Evolutionary conservation across 2,797 vertebrate genomes (phyloP).

Genomic region (Pangasius krempfi): DNA sequence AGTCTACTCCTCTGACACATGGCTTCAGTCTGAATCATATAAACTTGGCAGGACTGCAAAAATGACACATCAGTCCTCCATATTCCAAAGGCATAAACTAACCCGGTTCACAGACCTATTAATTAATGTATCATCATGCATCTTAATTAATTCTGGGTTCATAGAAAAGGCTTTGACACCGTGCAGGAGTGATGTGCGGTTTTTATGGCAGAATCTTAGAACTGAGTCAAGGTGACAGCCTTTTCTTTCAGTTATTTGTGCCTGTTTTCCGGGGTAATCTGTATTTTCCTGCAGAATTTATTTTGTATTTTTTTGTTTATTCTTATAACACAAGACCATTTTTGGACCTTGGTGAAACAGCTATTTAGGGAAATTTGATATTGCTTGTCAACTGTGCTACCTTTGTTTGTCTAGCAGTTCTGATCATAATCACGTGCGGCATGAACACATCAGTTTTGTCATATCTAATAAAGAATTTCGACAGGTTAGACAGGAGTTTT

Average conservation of each 20-base stretch:
- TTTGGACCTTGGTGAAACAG: not conserved
- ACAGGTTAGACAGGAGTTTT: too few species aligned
- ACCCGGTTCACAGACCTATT: conserved; percentile 26
- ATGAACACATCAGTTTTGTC: not conserved
- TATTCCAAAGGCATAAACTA: not conserved
- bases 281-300: not conserved
- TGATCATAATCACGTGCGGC: not conserved
- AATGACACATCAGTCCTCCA: not conserved
- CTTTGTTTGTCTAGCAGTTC: too few species aligned
- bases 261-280: not conserved
- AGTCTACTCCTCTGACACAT: not conserved
- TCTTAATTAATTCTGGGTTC: conserved; percentile 29
- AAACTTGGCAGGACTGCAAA: not conserved
- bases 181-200: conserved; percentile 62
- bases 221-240: conserved; percentile 70
- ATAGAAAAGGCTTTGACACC: conserved; percentile 63
- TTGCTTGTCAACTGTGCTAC: not conserved
- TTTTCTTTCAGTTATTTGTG: conserved; percentile 36
- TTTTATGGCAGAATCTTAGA: conserved; percentile 63
- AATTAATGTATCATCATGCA: conserved; percentile 7
- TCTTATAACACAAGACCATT: not conserved
- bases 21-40: not conserved
- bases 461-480: not conserved
- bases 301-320: not conserved
- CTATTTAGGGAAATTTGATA: not conserved